Percentiles rank a stretch among this genome's conserved stretches.
Conservation (phyloP, 2,888 invertebrate species). For the Campoletis raptor region DNA sequence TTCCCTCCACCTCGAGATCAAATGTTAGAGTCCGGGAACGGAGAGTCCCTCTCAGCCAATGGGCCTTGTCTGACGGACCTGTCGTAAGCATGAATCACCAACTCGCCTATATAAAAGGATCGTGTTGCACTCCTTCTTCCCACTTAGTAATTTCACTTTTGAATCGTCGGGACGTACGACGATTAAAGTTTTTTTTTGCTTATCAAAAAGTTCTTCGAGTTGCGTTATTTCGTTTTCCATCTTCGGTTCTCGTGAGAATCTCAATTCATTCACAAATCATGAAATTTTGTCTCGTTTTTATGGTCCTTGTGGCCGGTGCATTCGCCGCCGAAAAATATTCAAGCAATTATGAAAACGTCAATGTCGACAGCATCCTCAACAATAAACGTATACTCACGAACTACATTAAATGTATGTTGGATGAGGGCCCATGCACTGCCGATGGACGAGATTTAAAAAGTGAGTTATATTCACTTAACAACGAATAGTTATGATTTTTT, state of each 20-base stretch:
- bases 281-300: conserved; percentile 74
- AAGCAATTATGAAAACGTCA: conserved; percentile 86
- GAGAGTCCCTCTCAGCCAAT: conserved; percentile 49
- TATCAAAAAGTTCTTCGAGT: neutral
- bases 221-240: neutral
- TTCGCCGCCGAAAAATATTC: conserved; percentile 82
- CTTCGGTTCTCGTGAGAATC: neutral
- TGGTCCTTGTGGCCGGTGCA: conserved; percentile 75
- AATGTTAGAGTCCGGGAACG: conserved; percentile 19
- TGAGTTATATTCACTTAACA: conserved; percentile 81
- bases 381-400: conserved; percentile 87
- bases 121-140: conserved; percentile 52
- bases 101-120: conserved; percentile 70
- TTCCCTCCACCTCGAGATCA: conserved; percentile 33
- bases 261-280: conserved; percentile 35
- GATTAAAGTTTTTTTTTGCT: conserved; percentile 15
- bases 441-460: conserved; percentile 88
- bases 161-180: conserved; percentile 44
- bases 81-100: conserved; percentile 51
- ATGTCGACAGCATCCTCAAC: conserved; percentile 87
- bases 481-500: conserved; percentile 6
- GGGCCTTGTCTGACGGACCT: conserved; percentile 48
- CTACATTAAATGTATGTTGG: conserved; percentile 88
- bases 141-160: conserved; percentile 65
- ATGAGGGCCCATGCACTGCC: conserved; percentile 87